phyloP scores from a whole-genome alignment of 1,140 invertebrate species.

The Musca domestica region DNA sequence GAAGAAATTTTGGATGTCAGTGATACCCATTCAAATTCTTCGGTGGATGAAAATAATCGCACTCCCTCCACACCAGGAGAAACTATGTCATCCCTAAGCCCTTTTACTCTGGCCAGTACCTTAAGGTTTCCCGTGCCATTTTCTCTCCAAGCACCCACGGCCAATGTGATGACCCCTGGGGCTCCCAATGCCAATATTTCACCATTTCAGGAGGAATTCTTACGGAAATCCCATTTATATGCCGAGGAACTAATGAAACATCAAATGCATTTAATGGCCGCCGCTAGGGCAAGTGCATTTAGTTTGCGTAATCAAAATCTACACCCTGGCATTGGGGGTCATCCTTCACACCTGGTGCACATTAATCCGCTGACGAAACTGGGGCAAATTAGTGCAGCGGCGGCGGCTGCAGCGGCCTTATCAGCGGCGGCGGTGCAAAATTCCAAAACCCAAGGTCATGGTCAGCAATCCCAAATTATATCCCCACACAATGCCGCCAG shows the following conservation, averaged over 20 bases:
- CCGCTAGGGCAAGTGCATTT: constrained; percentile 43
- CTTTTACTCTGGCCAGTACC: constrained; percentile 24
- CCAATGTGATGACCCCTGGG: too few species aligned
- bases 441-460: not conserved
- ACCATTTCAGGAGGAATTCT: constrained; percentile 49
- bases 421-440: constrained; percentile 29
- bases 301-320: constrained; percentile 29
- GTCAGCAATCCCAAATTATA: too few species aligned
- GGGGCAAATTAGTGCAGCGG: constrained; percentile 41
- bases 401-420: constrained; percentile 41
- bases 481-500: too few species aligned
- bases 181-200: constrained; percentile 21
- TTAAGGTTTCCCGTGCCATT: constrained; percentile 26
- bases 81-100: not conserved
- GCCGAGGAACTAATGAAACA: constrained; percentile 54
- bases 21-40: constrained; percentile 24
- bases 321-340: not conserved
- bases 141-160: not conserved
- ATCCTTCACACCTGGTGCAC: not conserved
- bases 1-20: constrained; percentile 22
- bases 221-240: constrained; percentile 51
- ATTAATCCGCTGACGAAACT: constrained; percentile 35
- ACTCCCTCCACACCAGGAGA: not conserved
- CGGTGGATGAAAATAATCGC: constrained; percentile 26
- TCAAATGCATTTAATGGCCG: constrained; percentile 53